These are phyloP conservation scores for Oxyruncus cristatus DNA, from an alignment of 2,113 vertebrate species.

Conservation along the genomic window DNA sequence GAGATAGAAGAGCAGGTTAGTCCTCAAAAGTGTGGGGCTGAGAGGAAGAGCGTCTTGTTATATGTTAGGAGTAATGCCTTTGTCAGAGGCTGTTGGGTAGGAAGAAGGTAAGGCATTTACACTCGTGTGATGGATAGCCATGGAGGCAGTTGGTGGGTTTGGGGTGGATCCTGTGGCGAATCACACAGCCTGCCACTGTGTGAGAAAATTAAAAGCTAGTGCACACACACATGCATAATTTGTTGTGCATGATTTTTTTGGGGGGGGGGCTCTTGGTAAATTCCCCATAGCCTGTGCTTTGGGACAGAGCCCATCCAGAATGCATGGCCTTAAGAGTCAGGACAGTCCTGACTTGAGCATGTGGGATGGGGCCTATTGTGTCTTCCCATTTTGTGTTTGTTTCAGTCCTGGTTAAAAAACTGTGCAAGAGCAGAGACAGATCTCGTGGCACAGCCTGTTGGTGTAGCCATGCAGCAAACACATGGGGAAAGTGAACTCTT, in stretches of 20 bases:
- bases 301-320: not conserved
- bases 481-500: not conserved
- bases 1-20: not conserved
- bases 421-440: not conserved
- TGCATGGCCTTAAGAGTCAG: not conserved
- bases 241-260: accelerated
- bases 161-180: accelerated
- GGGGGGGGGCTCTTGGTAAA: not conserved
- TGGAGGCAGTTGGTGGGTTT: not conserved
- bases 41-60: accelerated
- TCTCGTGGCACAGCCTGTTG: not conserved
- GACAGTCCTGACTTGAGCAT: not conserved
- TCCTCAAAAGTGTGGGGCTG: not conserved
- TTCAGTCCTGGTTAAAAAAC: not conserved
- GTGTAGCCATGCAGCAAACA: not conserved
- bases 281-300: not conserved
- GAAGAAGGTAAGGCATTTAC: not conserved
- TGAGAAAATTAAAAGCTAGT: not conserved
- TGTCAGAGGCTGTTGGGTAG: not conserved
- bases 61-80: not conserved
- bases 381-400: not conserved
- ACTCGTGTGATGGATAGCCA: not conserved
- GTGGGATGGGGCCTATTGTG: not conserved
- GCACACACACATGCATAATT: accelerated
- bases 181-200: not conserved